A percentile compares a stretch with the other conserved stretches of the same genome.
Evolutionary conservation across 1,140 invertebrate genomes (phyloP).

Genomic region (Ladona fulva): DNA sequence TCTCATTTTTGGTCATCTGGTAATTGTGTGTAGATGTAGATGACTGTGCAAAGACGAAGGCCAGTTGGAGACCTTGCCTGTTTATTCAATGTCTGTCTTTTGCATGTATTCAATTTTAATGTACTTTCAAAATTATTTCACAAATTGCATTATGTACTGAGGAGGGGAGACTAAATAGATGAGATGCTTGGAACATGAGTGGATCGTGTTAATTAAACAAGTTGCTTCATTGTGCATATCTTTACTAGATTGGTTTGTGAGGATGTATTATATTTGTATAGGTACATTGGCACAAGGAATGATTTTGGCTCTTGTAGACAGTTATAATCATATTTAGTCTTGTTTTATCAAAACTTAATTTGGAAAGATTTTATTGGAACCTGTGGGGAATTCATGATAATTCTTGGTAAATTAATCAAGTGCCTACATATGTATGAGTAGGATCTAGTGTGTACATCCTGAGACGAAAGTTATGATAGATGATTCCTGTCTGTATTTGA

Average conservation of each 20-base stretch:
- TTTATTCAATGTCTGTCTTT: background rate
- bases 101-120: background rate
- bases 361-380: too few species aligned
- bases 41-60: background rate
- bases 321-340: too few species aligned
- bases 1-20: background rate
- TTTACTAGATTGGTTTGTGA: background rate
- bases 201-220: background rate
- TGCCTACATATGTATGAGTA: too few species aligned
- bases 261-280: background rate
- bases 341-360: too few species aligned
- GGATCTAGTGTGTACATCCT: too few species aligned
- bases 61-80: background rate
- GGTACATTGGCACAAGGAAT: background rate
- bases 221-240: background rate
- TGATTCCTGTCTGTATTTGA: too few species aligned
- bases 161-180: background rate
- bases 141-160: background rate
- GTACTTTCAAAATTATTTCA: background rate
- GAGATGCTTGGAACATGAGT: background rate
- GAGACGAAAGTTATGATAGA: too few species aligned
- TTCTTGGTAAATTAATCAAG: too few species aligned
- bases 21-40: background rate
- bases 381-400: too few species aligned
- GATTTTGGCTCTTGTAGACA: background rate